Base-by-base conservation (phyloP, 2,113 vertebrate genomes). In the Agapornis roseicollis region DNA sequence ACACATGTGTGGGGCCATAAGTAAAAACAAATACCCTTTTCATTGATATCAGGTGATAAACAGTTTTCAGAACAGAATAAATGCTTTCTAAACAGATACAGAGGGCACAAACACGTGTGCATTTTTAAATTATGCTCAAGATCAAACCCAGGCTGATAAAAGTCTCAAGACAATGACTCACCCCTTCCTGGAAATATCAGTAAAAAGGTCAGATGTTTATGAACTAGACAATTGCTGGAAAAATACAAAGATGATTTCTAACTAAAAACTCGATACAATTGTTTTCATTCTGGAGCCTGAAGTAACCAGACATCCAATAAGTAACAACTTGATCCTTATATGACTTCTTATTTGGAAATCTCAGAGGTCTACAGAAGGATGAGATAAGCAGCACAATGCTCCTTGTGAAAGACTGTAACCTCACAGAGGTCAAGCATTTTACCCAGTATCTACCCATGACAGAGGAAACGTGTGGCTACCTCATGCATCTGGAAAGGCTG, bases 141-240 rank as follows among this genome's bases (percentile, higher is more conserved):
- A 92, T 72, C 65, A 84, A 96, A 79, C 41, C 47, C 61, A 74
- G 93, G 71, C 70, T 61, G 91, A 93, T 84, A 85, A 83, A 72
- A 72, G 78, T 64, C 95, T 82, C 42, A 74, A 79, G 88, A 92
- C 76, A 95, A 58, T 84, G 85, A 95, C 94, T 95, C 95, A 93
- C 41, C n/a, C 41, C 89, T 97, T 96, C 93, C 94, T 84, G 94
- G 80, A 96, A 96, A 94, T 74, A 73, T 2, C 28, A 90, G 56
- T 42, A 49, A 70, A 94, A 95, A 95, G 49, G 78, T 96, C 93
- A 97, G 41, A 89, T 81, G 81, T 80, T 92, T 90, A 88, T 11
- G 35, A 92, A 92, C 39, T 31, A 95, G 80, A 97, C 88, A 96
- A 97, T 76, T 93, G 94, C 94, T 92, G 93, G 95, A 95, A 97